Base-by-base conservation (phyloP, 2,888 invertebrate genomes). In the Megalurothrips usitatus region DNA sequence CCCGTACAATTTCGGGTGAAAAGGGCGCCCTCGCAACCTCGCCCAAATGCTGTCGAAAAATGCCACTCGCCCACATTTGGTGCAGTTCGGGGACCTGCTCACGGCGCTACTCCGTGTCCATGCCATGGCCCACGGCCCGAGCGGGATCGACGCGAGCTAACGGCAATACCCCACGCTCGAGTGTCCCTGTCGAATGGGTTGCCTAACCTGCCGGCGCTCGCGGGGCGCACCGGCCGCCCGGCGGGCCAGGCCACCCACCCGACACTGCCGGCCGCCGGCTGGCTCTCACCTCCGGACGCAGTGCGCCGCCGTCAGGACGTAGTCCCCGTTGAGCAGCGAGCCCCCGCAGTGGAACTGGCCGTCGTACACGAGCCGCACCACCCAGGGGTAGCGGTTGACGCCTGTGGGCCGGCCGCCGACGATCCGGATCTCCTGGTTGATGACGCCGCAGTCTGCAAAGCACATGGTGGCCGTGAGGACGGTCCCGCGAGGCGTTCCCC, bases 291-390 rank as follows among this genome's bases (percentile, higher is more conserved):
- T 93, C 86, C 93, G 89, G 81, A 96, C 93, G 86, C 96, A 96
- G 88, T 96, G 96, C 3, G 96, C 96, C 0, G 96, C 96, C 0
- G 96, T 95, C 81, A 96, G 89, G 82, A 96, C 94, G 86, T 94
- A 95, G 87, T 95, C 94, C 86, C 93, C 92, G 81, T 94, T 94
- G 79, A 96, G 89, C 48, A 96, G 89, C 3, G 95, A 94, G 34
- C 93, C 96, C 0, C 96, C 96, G 85, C 96, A 96, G 86, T 96
- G 96, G 88, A 95, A 96, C 87, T 94, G 94, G 0, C 95, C 95
- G 85, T 96, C 94, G 87, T 96, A 96, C 19, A 96, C 93, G 81
- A 96, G 90, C 79, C 95, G 90, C 4, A 94, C 96, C 87, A 96
- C 91, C 96, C 96, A 96, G 12, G 96, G 96, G 87, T 94, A 96